These are phyloP conservation scores for Orthonevra nobilis DNA, from an alignment of 2,888 invertebrate genomes.

Conservation along the genomic window DNA sequence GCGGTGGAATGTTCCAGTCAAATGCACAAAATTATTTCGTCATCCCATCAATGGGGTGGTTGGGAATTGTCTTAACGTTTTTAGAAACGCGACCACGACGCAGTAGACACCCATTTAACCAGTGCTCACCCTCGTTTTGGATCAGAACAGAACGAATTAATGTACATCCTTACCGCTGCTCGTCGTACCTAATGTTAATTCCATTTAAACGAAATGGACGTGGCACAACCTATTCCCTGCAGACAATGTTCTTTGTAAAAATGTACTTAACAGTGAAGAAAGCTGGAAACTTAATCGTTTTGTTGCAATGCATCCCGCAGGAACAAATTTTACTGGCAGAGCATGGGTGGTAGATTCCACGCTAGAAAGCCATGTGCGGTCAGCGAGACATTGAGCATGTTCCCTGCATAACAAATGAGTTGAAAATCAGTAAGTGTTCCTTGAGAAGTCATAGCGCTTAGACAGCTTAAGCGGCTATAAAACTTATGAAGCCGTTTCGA, in stretches of 20 bases:
- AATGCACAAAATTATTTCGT: neutral
- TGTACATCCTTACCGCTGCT: conserved; percentile 24
- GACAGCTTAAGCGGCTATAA: too few species aligned
- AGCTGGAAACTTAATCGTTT: conserved; percentile 43
- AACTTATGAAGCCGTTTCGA: too few species aligned
- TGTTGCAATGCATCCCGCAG: conserved; percentile 1
- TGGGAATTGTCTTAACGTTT: conserved; percentile 9
- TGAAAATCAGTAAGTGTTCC: too few species aligned
- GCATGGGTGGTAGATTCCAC: too few species aligned
- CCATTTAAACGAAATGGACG: conserved; percentile 71
- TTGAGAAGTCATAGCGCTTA: too few species aligned
- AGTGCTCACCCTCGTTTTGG: neutral
- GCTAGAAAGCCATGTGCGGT: conserved; percentile 42
- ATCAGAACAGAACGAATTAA: conserved; percentile 12
- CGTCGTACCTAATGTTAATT: conserved; percentile 66
- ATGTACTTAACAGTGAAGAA: conserved; percentile 34
- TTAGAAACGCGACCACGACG: neutral
- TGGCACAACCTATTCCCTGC: conserved; percentile 44
- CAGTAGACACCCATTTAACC: neutral
- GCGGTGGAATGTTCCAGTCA: conserved; percentile 11
- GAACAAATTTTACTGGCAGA: conserved; percentile 8
- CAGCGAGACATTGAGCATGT: conserved; percentile 62
- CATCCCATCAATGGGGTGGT: too few species aligned
- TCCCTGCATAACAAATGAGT: conserved; percentile 71
- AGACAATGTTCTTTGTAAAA: conserved; percentile 38